Base-by-base conservation (phyloP, 1,140 invertebrate genomes). In the Drosophila teissieri region DNA sequence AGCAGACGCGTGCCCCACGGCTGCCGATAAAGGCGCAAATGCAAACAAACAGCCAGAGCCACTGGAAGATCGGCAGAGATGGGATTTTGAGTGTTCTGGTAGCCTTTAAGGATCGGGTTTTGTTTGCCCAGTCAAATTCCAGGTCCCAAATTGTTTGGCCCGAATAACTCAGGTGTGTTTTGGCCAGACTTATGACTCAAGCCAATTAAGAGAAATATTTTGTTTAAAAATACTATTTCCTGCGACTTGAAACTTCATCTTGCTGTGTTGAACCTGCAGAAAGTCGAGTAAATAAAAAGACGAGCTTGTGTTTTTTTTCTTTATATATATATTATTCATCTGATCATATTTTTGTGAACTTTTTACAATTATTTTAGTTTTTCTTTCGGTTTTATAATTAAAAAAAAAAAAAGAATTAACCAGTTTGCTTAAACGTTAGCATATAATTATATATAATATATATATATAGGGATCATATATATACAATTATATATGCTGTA, bases 291-390 rank as follows among this genome's bases (percentile, higher is more conserved):
- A 76, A 68, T 65, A 73, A 79, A 53, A 69, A 58, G 48, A 15
- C 27, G 8, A 11, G 1, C 24, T 10, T 14, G n/a, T 27, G 10
- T 48, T 68, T 49, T 73, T 63, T 68, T 85, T 73, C 56, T 80
- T 68, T 80, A 46, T 88, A 69, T 86, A 86, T 86, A 86, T 86
- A 86, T 88, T 86, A 86, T 86, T 86, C 83, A 86, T 86, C 83
- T 88, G 83, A 86, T 86, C 83, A 86, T 86, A 86, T 88, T 88
- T 86, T 86, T 86, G 82, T 86, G 78, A 86, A 86, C 83, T 86
- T 86, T 86, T 88, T 86, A 86, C 83, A 86, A 88, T 88, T 86
- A 88, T 88, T 88, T 86, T 86, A 82, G 82, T 83, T 84, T 75
- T 75, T 73, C 58, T 74, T 74, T 74, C 60, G 69, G 51, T 69